phyloP scores from a whole-genome alignment of 2,888 invertebrate genomes.

The Ariolimax columbianus region DNA sequence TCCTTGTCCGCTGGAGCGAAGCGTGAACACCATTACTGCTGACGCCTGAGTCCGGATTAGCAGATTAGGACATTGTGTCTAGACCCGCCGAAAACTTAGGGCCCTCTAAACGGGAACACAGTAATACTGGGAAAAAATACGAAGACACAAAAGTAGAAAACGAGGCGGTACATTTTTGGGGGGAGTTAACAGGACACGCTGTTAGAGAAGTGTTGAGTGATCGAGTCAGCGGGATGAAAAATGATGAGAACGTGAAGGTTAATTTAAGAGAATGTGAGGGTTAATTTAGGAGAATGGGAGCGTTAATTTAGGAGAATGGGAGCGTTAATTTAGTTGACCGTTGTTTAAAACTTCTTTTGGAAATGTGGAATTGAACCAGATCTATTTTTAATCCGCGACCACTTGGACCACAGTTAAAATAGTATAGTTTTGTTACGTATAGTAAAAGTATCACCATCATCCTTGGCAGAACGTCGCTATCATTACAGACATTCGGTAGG shows the following conservation, averaged over 20 bases:
- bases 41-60: constrained; percentile 39
- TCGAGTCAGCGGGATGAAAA: neutral
- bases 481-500: too few species aligned
- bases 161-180: constrained; percentile 24
- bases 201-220: neutral
- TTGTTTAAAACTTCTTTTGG: too few species aligned
- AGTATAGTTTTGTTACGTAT: too few species aligned
- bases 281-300: neutral
- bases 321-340: too few species aligned
- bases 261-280: neutral
- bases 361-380: too few species aligned
- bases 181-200: neutral
- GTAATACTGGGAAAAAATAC: neutral
- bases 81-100: constrained; percentile 5
- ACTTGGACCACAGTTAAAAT: too few species aligned
- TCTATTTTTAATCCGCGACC: too few species aligned
- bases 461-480: too few species aligned
- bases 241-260: neutral
- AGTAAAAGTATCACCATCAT: too few species aligned
- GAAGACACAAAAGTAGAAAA: neutral
- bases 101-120: neutral
- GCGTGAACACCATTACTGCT: constrained; percentile 34
- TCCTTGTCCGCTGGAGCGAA: constrained; percentile 15
- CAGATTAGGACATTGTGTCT: constrained; percentile 42
- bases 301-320: too few species aligned